A percentile compares a stretch with the other conserved stretches of the same genome.
These are phyloP conservation scores for Patagioenas fasciata DNA, from an alignment of 2,113 vertebrate genomes.

Conservation along the genomic window DNA sequence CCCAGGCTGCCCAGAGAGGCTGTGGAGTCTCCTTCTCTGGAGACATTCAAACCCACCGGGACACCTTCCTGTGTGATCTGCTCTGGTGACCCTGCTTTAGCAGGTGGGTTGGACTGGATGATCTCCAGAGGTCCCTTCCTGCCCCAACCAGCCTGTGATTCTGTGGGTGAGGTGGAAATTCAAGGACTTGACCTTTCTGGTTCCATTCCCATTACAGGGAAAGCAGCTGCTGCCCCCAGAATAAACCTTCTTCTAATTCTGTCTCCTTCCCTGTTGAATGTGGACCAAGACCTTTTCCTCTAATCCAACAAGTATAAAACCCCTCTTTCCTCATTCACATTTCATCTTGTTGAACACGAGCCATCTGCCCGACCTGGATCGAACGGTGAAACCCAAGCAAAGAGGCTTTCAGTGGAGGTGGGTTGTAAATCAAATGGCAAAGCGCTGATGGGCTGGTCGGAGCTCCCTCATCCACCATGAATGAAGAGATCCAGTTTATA, in stretches of 20 bases:
- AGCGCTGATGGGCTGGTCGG: not conserved
- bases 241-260: not conserved
- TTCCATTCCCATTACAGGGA: not conserved
- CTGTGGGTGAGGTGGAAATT: not conserved
- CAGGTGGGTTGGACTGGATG: too few relatives aligned
- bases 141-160: too few relatives aligned
- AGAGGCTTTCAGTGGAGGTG: not conserved
- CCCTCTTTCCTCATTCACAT: not conserved
- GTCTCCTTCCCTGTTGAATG: not conserved
- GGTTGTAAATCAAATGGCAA: not conserved
- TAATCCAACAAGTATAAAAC: not conserved
- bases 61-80: too few relatives aligned
- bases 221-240: constrained; percentile 11
- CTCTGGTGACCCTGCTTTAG: too few relatives aligned
- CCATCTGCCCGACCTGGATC: not conserved
- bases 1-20: too few relatives aligned
- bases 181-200: not conserved
- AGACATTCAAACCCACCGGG: too few relatives aligned
- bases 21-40: too few relatives aligned
- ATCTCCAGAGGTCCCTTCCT: too few relatives aligned
- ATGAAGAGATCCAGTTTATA: not conserved
- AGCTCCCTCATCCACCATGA: not conserved
- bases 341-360: not conserved
- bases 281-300: not conserved
- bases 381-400: not conserved